Evolutionary conservation across 2,888 invertebrate genomes (phyloP).

Genomic region (Antheraea assamensis): DNA sequence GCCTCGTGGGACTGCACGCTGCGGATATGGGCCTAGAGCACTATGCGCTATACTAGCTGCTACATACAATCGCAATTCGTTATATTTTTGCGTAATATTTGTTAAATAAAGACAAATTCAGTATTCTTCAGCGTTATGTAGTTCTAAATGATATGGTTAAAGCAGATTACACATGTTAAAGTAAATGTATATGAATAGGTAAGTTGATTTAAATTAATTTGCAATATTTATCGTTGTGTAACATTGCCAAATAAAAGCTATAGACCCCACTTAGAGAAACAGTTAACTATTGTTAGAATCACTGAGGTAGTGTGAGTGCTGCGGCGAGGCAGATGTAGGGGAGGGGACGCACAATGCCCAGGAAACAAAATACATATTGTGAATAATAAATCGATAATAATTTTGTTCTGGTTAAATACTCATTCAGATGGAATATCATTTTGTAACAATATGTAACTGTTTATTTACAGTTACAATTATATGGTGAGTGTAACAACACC

Average conservation of each 20-base stretch:
- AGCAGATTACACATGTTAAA: slow-evolving; percentile 5
- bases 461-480: too few species aligned
- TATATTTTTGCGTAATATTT: slow-evolving; percentile 18
- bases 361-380: too few species aligned
- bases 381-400: too few species aligned
- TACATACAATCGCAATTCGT: neutral
- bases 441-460: too few species aligned
- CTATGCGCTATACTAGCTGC: neutral
- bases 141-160: slow-evolving; percentile 22
- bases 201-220: neutral
- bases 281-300: neutral
- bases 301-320: too few species aligned
- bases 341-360: too few species aligned
- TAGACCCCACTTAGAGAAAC: neutral
- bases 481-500: too few species aligned
- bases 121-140: slow-evolving; percentile 23
- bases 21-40: slow-evolving; percentile 71
- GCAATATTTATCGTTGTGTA: slow-evolving; percentile 9
- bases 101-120: slow-evolving; percentile 24
- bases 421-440: too few species aligned
- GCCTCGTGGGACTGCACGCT: slow-evolving; percentile 93
- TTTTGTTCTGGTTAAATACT: too few species aligned
- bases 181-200: neutral
- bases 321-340: too few species aligned
- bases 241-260: neutral